Conservation (phyloP, 1,140 invertebrate genomes). For the Metaphire vulgaris region DNA sequence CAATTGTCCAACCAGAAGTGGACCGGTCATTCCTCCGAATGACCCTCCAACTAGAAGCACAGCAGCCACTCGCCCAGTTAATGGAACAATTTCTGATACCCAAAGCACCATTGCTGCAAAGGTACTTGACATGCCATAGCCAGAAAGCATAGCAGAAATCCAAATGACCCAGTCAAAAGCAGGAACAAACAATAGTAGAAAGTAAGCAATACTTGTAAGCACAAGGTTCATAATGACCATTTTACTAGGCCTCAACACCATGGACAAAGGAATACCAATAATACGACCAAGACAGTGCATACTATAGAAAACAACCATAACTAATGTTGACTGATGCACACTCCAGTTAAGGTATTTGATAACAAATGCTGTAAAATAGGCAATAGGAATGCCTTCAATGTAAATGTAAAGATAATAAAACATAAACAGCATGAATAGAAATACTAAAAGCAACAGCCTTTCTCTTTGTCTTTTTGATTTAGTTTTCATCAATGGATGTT, state of each 20-base stretch:
- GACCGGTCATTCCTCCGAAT: conserved; percentile 1
- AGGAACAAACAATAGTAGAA: background rate
- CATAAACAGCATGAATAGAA: background rate
- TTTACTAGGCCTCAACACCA: background rate
- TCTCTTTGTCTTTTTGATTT: background rate
- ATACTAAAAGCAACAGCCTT: background rate
- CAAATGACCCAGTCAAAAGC: background rate
- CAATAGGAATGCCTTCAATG: conserved; percentile 7
- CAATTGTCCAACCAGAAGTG: background rate
- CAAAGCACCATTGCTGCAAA: conserved; percentile 14
- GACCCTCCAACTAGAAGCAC: conserved; percentile 8
- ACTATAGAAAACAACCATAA: background rate
- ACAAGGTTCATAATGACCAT: conserved; percentile 8
- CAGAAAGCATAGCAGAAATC: background rate
- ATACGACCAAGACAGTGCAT: conserved; percentile 7
- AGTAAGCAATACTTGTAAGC: background rate
- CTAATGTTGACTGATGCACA: background rate
- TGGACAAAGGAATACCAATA: background rate
- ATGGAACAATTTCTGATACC: conserved; percentile 6
- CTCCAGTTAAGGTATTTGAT: conserved; percentile 10
- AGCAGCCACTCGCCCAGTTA: background rate
- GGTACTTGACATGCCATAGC: conserved; percentile 13
- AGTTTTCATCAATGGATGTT: background rate
- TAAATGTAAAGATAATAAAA: conserved; percentile 3
- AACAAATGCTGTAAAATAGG: conserved; percentile 5